phyloP scores from a whole-genome alignment of 2,888 invertebrate species.

The Hymenopus coronatus region DNA sequence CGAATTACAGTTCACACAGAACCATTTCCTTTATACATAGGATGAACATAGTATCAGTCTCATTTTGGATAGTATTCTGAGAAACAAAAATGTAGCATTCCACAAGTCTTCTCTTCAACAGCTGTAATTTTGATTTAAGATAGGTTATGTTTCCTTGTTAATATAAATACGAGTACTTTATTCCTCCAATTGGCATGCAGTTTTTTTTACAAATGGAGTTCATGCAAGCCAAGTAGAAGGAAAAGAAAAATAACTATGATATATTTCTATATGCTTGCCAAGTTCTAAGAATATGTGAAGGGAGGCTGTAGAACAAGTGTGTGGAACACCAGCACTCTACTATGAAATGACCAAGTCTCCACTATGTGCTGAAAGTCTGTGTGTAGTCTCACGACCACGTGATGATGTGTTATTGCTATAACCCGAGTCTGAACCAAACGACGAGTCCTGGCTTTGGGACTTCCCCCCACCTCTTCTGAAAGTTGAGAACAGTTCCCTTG shows the following conservation, averaged over 20 bases:
- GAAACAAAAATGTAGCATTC: background rate
- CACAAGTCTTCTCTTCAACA: background rate
- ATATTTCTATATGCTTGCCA: background rate
- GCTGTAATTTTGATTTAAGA: background rate
- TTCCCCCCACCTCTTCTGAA: conserved; percentile 50
- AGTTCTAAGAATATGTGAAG: background rate
- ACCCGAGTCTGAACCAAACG: conserved; percentile 81
- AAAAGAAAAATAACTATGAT: background rate
- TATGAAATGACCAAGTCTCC: conserved; percentile 33
- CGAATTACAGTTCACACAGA: background rate
- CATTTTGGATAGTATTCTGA: background rate
- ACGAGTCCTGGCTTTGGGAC: conserved; percentile 69
- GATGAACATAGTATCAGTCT: background rate
- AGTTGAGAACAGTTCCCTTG: conserved; percentile 42
- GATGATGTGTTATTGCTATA: conserved; percentile 79
- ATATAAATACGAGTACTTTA: background rate
- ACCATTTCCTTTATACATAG: background rate
- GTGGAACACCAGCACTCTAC: conserved; percentile 12
- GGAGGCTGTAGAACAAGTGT: background rate
- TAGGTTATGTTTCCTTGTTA: background rate
- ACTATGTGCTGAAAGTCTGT: conserved; percentile 33
- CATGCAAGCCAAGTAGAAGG: background rate
- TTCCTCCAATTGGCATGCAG: background rate
- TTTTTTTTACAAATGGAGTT: background rate
- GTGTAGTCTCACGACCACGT: conserved; percentile 46